phyloP scores from a whole-genome alignment of 23 tunicate species.

The Ciona savignyi region DNA sequence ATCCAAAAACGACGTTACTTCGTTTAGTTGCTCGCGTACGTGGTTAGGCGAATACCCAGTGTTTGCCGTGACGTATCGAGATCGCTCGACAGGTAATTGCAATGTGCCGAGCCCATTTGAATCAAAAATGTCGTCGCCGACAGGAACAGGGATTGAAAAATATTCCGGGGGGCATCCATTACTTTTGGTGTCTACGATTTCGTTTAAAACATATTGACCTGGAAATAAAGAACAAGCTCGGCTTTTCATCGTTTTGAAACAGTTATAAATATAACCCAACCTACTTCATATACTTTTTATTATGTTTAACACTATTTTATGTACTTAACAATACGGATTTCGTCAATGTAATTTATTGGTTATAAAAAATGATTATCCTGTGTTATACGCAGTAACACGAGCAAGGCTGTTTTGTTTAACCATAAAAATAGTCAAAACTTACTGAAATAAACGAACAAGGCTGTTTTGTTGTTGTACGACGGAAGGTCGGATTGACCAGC shows the following conservation, averaged over 20 bases:
- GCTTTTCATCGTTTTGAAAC: no score
- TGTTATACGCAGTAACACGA: no score
- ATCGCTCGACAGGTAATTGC: slow-evolving; percentile 22
- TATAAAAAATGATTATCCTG: no score
- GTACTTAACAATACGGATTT: no score
- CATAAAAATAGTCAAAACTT: no score
- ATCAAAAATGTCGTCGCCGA: slow-evolving; percentile 19
- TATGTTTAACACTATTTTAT: no score
- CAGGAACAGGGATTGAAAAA: slow-evolving; percentile 36
- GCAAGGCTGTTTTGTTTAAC: no score
- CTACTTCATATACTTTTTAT: no score
- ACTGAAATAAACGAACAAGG: slow-evolving; percentile 66
- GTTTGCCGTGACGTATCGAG: slow-evolving; percentile 24
- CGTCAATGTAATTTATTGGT: no score
- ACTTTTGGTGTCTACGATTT: slow-evolving; percentile 32
- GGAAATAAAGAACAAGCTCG: background rate
- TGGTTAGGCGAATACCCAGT: slow-evolving; percentile 29
- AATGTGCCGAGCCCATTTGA: slow-evolving; percentile 15
- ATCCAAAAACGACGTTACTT: slow-evolving; percentile 43
- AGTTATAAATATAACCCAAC: no score
- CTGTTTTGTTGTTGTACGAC: slow-evolving; percentile 58
- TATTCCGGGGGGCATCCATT: slow-evolving; percentile 79
- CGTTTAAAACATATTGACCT: slow-evolving; percentile 34
- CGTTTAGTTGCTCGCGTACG: slow-evolving; percentile 19
- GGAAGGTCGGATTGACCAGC: slow-evolving; percentile 44